Evolutionary conservation across 2,113 vertebrate species (phyloP).

Genomic region (Polypterus senegalus): DNA sequence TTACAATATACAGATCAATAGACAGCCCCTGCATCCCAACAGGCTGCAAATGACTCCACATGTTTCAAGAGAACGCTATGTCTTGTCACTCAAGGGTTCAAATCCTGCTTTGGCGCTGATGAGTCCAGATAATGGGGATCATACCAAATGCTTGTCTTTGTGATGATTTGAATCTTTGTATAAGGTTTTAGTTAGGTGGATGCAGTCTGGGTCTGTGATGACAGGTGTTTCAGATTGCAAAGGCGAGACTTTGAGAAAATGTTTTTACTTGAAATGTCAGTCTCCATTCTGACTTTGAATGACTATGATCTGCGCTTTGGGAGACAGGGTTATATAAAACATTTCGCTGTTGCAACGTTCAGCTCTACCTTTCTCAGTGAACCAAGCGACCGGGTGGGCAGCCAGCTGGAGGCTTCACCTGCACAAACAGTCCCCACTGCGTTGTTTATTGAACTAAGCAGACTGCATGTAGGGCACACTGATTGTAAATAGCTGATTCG

Average conservation of each 20-base stretch:
- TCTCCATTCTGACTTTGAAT: slow-evolving; percentile 26
- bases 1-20: no score
- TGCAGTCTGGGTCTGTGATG: background rate
- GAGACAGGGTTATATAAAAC: slow-evolving; percentile 41
- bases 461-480: slow-evolving; percentile 50
- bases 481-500: slow-evolving; percentile 57
- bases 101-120: no score
- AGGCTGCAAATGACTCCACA: no score
- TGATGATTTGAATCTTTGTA: background rate
- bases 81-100: no score
- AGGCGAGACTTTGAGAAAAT: slow-evolving; percentile 49
- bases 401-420: slow-evolving; percentile 68
- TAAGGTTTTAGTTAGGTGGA: background rate
- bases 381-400: slow-evolving; percentile 72
- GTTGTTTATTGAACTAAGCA: slow-evolving; percentile 73
- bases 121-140: no score
- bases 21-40: no score
- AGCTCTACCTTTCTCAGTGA: slow-evolving; percentile 26
- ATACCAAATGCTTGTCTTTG: no score
- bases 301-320: slow-evolving; percentile 43
- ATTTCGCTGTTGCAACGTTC: slow-evolving; percentile 40
- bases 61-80: no score
- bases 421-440: slow-evolving; percentile 71
- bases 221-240: slow-evolving; percentile 46
- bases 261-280: slow-evolving; percentile 38